Evolutionary conservation across 2,888 invertebrate genomes (phyloP), one percentile per base, ranked within the genome.

Genomic region (Rhaphigaster nebulosa): DNA sequence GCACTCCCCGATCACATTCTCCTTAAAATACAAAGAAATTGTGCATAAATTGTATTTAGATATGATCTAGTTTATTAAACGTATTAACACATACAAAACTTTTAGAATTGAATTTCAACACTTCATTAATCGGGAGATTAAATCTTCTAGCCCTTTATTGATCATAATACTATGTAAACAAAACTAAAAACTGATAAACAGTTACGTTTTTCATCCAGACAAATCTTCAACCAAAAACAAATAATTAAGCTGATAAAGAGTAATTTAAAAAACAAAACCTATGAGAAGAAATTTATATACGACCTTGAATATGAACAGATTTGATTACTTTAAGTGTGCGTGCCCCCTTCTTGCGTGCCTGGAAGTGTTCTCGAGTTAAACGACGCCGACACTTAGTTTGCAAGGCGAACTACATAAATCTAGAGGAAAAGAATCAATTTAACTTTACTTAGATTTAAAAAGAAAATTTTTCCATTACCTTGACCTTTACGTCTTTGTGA

Each of bases 371-470:
- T 76, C 70, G 70, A 38, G 34, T 38, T 23, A 23, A 76, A 76
- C 70, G 6, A 76, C 70, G 34, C 38, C 38, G 38, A 34, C 70
- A 70, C 70, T 70, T 70, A 38, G 29, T 38, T 34, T 34, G 70
- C 70, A 76, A 76, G 70, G 20, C 8, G 70, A 76, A 34, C 70
- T 76, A 76, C 34, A 76, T 76, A 76, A 76, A 76, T 70, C 34
- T 76, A 34, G 6, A 38, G 20, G 0, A 76, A 76, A 76, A 76
- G 70, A 76, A 38, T 20, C 34, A 76, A 38, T 76, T 34, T 8
- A 76, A 38, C 38, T 38, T 76, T 38, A 20, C 70, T 76, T 10
- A 76, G 6, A 4, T 76, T 34, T 65, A 65, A 65, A 15, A 65
- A 65, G 5, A 29, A 4, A 12, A 60, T n/a, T 29, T 26, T 23